A percentile compares a stretch with the other conserved stretches of the same genome.
phyloP scores from a whole-genome alignment of 2,113 vertebrate genomes.

The Psephotus haematonotus region DNA sequence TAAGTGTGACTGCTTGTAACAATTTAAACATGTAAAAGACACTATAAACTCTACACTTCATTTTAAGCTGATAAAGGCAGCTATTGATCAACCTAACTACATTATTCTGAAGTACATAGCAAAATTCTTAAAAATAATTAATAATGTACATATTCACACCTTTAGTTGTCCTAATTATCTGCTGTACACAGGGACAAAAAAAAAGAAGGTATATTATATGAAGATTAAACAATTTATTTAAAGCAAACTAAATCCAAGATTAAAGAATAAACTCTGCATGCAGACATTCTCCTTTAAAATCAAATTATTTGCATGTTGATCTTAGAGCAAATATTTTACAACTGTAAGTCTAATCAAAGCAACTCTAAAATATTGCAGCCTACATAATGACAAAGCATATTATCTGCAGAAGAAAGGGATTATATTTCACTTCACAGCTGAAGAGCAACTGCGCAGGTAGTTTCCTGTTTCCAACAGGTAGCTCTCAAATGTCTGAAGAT shows the following conservation, averaged over 20 bases:
- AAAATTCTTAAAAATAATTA: background rate
- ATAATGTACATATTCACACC: background rate
- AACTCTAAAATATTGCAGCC: background rate
- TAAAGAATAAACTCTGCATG: background rate
- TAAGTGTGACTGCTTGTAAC: background rate
- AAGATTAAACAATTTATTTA: background rate
- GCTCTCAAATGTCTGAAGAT: background rate
- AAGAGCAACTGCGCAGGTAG: background rate
- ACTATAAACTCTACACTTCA: background rate
- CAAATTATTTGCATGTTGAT: background rate
- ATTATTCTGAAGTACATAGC: background rate
- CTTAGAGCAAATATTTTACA: background rate
- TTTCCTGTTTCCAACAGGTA: background rate
- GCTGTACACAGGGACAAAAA: background rate
- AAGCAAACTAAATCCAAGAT: background rate
- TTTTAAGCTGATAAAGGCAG: conserved; percentile 1
- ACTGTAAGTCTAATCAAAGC: background rate
- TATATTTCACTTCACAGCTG: background rate
- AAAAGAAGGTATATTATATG: background rate
- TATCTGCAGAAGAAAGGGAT: background rate
- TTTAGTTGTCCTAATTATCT: background rate
- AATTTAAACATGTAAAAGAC: background rate
- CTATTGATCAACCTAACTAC: background rate
- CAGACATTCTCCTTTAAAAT: background rate
- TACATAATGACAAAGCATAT: background rate